Percentiles rank a stretch among this genome's conserved stretches.
Evolutionary conservation across 1,140 invertebrate species (phyloP).

Genomic region (Solenopsis invicta): DNA sequence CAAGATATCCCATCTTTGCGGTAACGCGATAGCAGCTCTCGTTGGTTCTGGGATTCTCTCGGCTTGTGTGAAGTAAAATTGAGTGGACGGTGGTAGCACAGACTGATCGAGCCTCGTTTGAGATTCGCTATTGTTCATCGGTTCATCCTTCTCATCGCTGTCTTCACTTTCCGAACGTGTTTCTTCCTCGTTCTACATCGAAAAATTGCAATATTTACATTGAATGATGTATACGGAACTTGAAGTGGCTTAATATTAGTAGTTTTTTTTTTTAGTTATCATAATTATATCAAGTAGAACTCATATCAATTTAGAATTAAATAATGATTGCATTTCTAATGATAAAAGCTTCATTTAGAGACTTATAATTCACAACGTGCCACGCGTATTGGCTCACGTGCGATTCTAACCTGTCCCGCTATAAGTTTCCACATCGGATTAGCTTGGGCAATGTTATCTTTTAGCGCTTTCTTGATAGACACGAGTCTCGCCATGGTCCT

Average conservation of each 20-base stretch:
- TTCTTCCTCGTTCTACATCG: constrained; percentile 39
- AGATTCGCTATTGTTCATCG: not conserved
- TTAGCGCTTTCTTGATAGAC: constrained; percentile 50
- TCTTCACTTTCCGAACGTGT: constrained; percentile 15
- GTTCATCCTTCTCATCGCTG: constrained; percentile 17
- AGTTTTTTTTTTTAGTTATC: not conserved
- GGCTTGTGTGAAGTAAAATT: constrained; percentile 71
- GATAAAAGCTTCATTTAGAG: not conserved
- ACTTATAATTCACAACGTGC: not conserved
- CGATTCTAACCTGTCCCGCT: constrained; percentile 60
- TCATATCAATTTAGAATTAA: constrained; percentile 2
- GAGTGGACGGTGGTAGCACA: constrained; percentile 50
- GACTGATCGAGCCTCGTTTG: not conserved
- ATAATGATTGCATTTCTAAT: not conserved
- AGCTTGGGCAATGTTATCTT: constrained; percentile 27
- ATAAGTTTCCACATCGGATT: constrained; percentile 63
- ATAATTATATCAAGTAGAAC: not conserved
- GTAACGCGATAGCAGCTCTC: not conserved
- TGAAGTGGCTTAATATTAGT: not conserved
- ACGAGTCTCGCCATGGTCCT: constrained; percentile 37
- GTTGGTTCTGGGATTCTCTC: constrained; percentile 4
- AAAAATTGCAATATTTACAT: constrained; percentile 1
- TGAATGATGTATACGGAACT: not conserved
- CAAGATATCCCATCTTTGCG: constrained; percentile 58
- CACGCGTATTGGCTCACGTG: not conserved